A percentile compares a stretch with the other conserved stretches of the same genome.
These are phyloP conservation scores for Paelopatides confundens DNA, from an alignment of 53 echinoderm and acorn worm genomes.

Conservation along the genomic window DNA sequence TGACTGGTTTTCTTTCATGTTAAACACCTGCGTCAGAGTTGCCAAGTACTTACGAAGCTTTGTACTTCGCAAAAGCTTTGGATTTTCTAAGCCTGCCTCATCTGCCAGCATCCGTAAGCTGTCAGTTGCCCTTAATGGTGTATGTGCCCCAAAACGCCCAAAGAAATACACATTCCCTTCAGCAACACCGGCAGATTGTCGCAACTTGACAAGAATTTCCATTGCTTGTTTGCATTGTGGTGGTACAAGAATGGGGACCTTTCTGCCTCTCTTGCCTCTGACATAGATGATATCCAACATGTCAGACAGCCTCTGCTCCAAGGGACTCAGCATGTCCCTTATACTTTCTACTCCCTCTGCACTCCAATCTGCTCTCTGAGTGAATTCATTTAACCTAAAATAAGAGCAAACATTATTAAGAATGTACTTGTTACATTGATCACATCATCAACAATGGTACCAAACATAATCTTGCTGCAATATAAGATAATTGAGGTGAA, in stretches of 20 bases:
- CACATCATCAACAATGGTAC: no score
- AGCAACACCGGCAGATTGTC: conserved; percentile 36
- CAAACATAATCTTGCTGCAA: no score
- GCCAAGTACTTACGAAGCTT: conserved; percentile 68
- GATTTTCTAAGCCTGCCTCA: conserved; percentile 53
- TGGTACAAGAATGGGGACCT: conserved; percentile 52
- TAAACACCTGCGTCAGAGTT: conserved; percentile 62
- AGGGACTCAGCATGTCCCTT: conserved; percentile 27
- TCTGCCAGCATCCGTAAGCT: conserved; percentile 48
- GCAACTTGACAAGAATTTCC: conserved; percentile 29
- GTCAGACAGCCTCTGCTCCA: conserved; percentile 36
- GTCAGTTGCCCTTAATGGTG: conserved; percentile 43
- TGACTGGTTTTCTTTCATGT: conserved; percentile 45
- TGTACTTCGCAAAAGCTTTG: conserved; percentile 61
- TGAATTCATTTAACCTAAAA: no score
- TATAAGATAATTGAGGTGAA: no score
- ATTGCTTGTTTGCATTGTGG: conserved; percentile 25
- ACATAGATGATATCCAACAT: conserved; percentile 41
- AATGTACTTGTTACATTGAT: no score
- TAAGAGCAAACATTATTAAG: no score
- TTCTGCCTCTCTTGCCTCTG: conserved; percentile 52
- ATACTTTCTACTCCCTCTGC: conserved; percentile 18
- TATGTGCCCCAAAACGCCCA: conserved; percentile 51
- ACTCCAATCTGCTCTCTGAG: no score
- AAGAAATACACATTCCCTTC: conserved; percentile 61